These are phyloP conservation scores for Melanostoma scalare DNA, from an alignment of 2,888 invertebrate species.

Conservation along the genomic window DNA sequence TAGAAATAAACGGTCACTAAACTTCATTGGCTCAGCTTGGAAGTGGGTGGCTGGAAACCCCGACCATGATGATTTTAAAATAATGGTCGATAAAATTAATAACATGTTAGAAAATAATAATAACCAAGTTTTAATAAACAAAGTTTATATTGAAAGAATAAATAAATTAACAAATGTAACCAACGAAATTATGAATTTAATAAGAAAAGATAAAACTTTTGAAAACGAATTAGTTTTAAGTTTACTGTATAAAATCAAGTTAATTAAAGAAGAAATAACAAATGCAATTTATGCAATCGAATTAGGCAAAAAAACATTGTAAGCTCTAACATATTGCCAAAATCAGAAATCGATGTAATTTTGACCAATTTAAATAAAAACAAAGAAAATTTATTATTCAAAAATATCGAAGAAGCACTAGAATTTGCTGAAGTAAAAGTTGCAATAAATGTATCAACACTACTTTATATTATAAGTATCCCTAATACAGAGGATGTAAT, in stretches of 20 bases:
- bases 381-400: conserved; percentile 14
- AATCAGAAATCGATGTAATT: conserved; percentile 30
- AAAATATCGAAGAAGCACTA: conserved; percentile 53
- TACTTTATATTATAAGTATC: conserved; percentile 47
- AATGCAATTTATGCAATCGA: not conserved
- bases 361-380: conserved; percentile 38
- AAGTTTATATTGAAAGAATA: no score
- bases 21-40: no score
- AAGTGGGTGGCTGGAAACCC: no score
- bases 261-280: not conserved
- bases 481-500: conserved; percentile 28
- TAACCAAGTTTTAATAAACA: no score
- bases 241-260: not conserved
- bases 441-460: conserved; percentile 25
- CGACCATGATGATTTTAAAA: no score
- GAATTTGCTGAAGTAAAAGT: conserved; percentile 57
- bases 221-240: not conserved
- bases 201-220: not conserved
- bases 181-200: not conserved
- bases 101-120: no score
- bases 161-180: not conserved
- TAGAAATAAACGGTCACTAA: no score
- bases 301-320: not conserved
- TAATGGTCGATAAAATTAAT: no score
- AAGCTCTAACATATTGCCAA: conserved; percentile 34